These are phyloP conservation scores for Crotophaga sulcirostris DNA, from an alignment of 2,113 vertebrate genomes.

Conservation along the genomic window DNA sequence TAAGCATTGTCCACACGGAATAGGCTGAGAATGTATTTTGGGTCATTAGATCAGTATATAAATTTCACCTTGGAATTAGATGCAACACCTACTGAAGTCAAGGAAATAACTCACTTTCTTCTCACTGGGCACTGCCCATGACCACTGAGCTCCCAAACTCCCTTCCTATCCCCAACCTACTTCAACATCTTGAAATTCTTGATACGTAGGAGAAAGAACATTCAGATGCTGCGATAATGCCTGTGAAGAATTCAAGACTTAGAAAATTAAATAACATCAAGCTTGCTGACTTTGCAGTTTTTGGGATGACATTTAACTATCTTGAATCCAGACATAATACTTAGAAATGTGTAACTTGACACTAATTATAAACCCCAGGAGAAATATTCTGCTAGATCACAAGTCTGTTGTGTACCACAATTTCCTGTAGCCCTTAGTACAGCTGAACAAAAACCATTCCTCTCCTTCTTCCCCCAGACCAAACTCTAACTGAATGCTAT, in stretches of 20 bases:
- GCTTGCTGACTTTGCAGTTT: background rate
- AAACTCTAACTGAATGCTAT: constrained; percentile 5
- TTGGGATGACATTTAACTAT: background rate
- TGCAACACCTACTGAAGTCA: background rate
- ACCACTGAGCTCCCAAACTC: background rate
- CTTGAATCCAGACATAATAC: background rate
- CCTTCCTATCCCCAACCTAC: background rate
- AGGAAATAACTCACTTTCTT: background rate
- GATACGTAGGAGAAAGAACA: background rate
- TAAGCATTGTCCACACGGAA: background rate
- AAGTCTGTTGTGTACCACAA: background rate
- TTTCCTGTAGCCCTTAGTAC: background rate
- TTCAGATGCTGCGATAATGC: background rate
- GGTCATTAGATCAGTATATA: background rate
- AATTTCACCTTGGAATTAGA: background rate
- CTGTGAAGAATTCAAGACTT: background rate
- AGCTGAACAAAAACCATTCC: background rate
- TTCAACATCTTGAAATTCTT: background rate
- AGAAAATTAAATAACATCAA: background rate
- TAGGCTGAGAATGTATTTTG: background rate
- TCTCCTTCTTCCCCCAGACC: background rate
- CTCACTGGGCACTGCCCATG: background rate
- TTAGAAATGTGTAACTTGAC: background rate
- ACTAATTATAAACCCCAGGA: background rate
- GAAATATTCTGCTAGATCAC: background rate